Evolutionary conservation across 2,888 invertebrate genomes (phyloP).

Genomic region (Limnephilus marmoratus): DNA sequence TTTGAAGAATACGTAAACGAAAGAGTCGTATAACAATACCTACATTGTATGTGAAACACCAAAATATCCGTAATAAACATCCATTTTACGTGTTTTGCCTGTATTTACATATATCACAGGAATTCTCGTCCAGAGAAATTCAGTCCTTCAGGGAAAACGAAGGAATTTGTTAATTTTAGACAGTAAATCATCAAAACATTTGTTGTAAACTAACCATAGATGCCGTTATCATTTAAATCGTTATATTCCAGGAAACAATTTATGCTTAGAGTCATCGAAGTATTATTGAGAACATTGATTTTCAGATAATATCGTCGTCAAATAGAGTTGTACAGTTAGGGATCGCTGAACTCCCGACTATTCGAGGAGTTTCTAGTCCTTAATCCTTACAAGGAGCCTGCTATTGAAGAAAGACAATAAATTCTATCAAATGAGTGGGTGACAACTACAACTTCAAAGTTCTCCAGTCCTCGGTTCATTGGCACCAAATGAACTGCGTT

Average conservation of each 20-base stretch:
- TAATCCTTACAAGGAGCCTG: neutral
- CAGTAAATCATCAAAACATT: neutral
- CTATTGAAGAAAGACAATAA: neutral
- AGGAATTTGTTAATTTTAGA: neutral
- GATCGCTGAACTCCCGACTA: neutral
- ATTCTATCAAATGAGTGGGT: slow-evolving; percentile 5
- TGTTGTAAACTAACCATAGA: neutral
- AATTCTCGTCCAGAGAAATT: too few species aligned
- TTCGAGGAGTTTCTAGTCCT: neutral
- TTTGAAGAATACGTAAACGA: neutral
- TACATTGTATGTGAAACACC: neutral
- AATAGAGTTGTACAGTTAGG: neutral
- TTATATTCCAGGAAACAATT: neutral
- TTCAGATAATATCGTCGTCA: neutral
- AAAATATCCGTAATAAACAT: too few species aligned
- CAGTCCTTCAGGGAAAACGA: too few species aligned
- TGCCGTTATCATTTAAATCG: too few species aligned
- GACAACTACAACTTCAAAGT: neutral
- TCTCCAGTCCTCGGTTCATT: neutral
- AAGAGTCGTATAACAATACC: neutral
- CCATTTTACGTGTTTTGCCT: too few species aligned
- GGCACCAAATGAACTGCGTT: neutral
- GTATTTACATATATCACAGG: too few species aligned
- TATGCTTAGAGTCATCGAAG: neutral
- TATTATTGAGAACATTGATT: neutral